phyloP scores from a whole-genome alignment of 2,888 invertebrate species.

The Cartodere bifasciata region DNA sequence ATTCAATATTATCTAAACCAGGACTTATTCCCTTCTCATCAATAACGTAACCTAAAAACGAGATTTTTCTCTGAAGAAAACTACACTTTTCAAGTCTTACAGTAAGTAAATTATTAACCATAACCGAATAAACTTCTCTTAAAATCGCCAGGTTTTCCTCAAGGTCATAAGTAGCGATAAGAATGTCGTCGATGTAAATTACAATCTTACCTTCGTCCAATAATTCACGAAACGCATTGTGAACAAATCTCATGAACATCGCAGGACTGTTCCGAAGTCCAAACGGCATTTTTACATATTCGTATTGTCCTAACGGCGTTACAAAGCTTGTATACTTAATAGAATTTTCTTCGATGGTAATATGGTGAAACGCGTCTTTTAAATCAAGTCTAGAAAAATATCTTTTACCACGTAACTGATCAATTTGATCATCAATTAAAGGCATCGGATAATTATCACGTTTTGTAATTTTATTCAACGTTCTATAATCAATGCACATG shows the following conservation, averaged over 20 bases:
- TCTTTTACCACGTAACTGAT: slow-evolving; percentile 18
- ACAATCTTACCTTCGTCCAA: no score
- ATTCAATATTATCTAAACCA: slow-evolving; percentile 9
- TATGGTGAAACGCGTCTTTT: slow-evolving; percentile 23
- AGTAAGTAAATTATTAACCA: slow-evolving; percentile 13
- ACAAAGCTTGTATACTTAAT: slow-evolving; percentile 23
- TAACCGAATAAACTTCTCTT: slow-evolving; percentile 12
- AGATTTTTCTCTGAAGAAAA: slow-evolving; percentile 16
- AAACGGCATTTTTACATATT: slow-evolving; percentile 23
- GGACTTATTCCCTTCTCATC: slow-evolving; percentile 12
- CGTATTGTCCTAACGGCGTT: slow-evolving; percentile 21
- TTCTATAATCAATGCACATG: slow-evolving; percentile 21
- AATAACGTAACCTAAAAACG: slow-evolving; percentile 20
- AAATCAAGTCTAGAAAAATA: slow-evolving; percentile 22
- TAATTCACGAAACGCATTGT: no score
- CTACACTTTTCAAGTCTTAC: slow-evolving; percentile 19
- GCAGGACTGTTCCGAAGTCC: slow-evolving; percentile 20
- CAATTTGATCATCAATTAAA: slow-evolving; percentile 21
- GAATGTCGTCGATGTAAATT: slow-evolving; percentile 18
- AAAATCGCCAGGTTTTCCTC: slow-evolving; percentile 15
- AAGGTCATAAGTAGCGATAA: slow-evolving; percentile 15
- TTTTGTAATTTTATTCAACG: slow-evolving; percentile 18
- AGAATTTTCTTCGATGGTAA: slow-evolving; percentile 17
- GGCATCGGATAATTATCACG: slow-evolving; percentile 18
- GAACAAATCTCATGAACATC: slow-evolving; percentile 5